Base-by-base conservation (phyloP, 1,140 invertebrate genomes). In the Drosophila setifemur region DNA sequence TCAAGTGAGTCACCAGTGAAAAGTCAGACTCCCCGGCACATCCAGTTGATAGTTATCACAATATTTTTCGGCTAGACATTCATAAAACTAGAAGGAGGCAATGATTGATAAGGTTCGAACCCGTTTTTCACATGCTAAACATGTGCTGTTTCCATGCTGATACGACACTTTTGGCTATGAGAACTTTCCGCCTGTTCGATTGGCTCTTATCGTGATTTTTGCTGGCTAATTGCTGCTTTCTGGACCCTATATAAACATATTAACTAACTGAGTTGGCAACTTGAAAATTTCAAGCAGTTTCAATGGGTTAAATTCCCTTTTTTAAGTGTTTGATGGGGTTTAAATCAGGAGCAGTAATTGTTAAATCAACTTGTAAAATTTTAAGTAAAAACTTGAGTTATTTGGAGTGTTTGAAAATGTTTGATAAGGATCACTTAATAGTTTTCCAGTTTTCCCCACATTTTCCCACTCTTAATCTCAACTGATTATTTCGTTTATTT, bases 1-100 rank as follows among this genome's bases (percentile, higher is more conserved):
- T 37, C 33, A 14, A 2, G 25, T 81, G 77, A 83, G 50, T 78
- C 79, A 83, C 45, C 19, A 11, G 14, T 29, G 60, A 42, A 52
- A 43, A 33, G 50, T 49, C 55, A 33, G 50, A 53, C 55, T 69
- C 57, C 53, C 42, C 52, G 70, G 26, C 29, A 16, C 26, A 67
- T 48, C 31, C 31, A 26, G 11, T 54, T 47, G 4, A 7, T 31
- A 47, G 35, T 54, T 53, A 29, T 61, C 28, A 53, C 37, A 68
- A 39, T 39, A n/a, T 50, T 58, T 63, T 54, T 78, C 14, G 69
- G 40, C 73, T 53, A 83, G 78, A 77, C 78, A 39, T 42, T 33
- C 33, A 29, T 42, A 37, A 57, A 82, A 82, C 72, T 76, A 57
- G 55, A 69, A 66, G 55, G 70, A 66, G 69, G 73, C 79, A 73